Conservation (phyloP, 2,113 vertebrate genomes). For the Oplegnathus fasciatus region DNA sequence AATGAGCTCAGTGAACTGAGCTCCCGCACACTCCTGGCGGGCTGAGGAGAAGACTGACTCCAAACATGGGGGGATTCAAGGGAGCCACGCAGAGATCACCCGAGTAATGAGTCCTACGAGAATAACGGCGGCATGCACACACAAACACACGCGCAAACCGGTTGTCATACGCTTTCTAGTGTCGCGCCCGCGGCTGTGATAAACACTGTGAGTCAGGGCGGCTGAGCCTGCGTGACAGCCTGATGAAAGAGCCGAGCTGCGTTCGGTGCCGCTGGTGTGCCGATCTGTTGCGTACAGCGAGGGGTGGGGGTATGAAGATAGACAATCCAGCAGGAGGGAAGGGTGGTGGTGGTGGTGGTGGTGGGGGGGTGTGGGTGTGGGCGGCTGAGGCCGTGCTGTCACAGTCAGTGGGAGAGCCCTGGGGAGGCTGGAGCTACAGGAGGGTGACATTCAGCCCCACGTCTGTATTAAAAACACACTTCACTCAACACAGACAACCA, state of each 20-base stretch:
- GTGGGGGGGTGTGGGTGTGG: background rate
- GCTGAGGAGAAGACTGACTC: slow-evolving; percentile 14
- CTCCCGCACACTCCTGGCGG: background rate
- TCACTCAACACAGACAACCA: slow-evolving; percentile 35
- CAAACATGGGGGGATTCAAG: slow-evolving; percentile 13
- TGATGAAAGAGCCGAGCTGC: slow-evolving; percentile 51
- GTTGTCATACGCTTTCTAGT: slow-evolving; percentile 52
- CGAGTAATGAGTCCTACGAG: slow-evolving; percentile 29
- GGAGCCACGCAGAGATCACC: slow-evolving; percentile 24
- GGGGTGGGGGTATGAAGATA: slow-evolving; percentile 20
- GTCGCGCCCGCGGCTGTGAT: slow-evolving; percentile 60
- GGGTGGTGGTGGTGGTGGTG: too few species aligned
- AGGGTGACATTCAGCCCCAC: slow-evolving; percentile 64
- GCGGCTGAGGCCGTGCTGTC: slow-evolving; percentile 33
- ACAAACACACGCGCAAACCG: background rate
- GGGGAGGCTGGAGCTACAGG: slow-evolving; percentile 46
- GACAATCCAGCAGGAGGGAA: slow-evolving; percentile 27
- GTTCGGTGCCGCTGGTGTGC: slow-evolving; percentile 35
- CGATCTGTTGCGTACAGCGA: slow-evolving; percentile 35
- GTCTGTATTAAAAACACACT: slow-evolving; percentile 38
- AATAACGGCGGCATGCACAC: background rate
- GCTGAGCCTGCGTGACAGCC: slow-evolving; percentile 58
- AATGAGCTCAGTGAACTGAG: slow-evolving; percentile 41
- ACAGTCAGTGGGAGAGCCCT: slow-evolving; percentile 34
- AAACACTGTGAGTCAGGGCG: slow-evolving; percentile 65